phyloP scores from a whole-genome alignment of 2,888 invertebrate species.

The Elegia similella region DNA sequence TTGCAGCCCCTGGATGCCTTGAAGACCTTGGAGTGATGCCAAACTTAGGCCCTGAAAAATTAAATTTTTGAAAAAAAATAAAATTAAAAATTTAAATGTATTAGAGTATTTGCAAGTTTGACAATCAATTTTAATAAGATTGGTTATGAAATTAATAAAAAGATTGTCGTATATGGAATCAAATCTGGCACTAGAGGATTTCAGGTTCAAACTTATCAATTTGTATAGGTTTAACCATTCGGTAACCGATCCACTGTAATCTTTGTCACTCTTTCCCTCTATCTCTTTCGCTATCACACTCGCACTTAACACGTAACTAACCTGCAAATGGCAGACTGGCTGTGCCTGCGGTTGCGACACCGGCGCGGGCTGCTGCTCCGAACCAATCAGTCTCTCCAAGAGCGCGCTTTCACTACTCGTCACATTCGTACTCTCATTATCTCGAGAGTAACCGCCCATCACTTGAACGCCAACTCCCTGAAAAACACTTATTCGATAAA shows the following conservation, averaged over 20 bases:
- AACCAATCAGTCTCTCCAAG: slow-evolving; percentile 65
- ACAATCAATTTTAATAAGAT: no score
- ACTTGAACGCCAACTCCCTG: slow-evolving; percentile 58
- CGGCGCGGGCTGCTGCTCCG: slow-evolving; percentile 37
- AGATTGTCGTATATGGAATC: no score
- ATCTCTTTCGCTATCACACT: not conserved
- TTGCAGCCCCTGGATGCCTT: slow-evolving; percentile 88
- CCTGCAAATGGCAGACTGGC: slow-evolving; percentile 72
- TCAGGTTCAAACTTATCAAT: no score
- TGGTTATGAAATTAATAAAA: no score
- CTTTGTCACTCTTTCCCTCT: no score
- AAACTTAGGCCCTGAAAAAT: slow-evolving; percentile 85
- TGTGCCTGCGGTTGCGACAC: slow-evolving; percentile 35
- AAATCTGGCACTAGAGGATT: no score
- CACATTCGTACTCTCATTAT: slow-evolving; percentile 68
- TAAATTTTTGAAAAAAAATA: not conserved
- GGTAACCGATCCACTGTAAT: no score
- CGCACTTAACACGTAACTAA: slow-evolving; percentile 27
- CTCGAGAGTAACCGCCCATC: slow-evolving; percentile 62
- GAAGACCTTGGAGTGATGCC: slow-evolving; percentile 88
- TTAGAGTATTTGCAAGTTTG: no score
- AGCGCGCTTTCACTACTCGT: slow-evolving; percentile 71
- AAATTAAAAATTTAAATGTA: no score
- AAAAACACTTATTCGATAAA: slow-evolving; percentile 10
- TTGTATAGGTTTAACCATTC: no score